Conservation (phyloP, 2,797 vertebrate species). For the Rhinella marina region DNA sequence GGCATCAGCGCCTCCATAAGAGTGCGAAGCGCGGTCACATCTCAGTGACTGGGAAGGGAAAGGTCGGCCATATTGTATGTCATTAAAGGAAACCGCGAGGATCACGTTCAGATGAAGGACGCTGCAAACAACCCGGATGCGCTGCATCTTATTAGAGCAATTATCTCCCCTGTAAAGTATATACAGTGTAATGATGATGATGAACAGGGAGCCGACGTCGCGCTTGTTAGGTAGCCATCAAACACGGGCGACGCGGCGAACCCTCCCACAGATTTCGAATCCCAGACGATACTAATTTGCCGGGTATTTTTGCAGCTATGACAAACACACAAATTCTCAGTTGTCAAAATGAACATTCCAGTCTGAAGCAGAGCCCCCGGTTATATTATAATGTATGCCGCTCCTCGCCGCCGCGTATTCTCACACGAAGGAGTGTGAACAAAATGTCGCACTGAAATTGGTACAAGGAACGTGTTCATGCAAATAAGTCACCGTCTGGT, state of each 20-base stretch:
- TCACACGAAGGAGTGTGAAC: slow-evolving; percentile 54
- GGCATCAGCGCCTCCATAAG: slow-evolving; percentile 46
- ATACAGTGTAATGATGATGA: slow-evolving; percentile 21
- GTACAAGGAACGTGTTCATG: slow-evolving; percentile 30
- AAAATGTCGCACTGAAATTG: slow-evolving; percentile 53
- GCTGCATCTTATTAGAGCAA: slow-evolving; percentile 41
- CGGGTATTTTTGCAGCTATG: slow-evolving; percentile 32
- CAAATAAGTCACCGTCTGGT: slow-evolving; percentile 42
- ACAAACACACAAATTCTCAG: slow-evolving; percentile 49
- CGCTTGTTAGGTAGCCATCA: slow-evolving; percentile 40
- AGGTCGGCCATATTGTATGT: slow-evolving; percentile 45
- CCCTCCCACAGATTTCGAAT: slow-evolving; percentile 18
- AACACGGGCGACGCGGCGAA: slow-evolving; percentile 3
- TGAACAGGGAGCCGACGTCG: slow-evolving; percentile 7
- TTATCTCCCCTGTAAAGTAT: slow-evolving; percentile 21
- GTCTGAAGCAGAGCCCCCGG: slow-evolving; percentile 50
- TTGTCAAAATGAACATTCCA: slow-evolving; percentile 57
- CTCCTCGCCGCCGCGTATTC: slow-evolving; percentile 39
- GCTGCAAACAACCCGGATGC: slow-evolving; percentile 21
- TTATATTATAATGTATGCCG: slow-evolving; percentile 50
- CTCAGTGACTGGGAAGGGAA: slow-evolving; percentile 42
- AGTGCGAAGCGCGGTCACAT: slow-evolving; percentile 39
- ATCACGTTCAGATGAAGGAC: slow-evolving; percentile 22
- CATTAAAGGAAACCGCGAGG: slow-evolving; percentile 27
- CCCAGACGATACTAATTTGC: slow-evolving; percentile 32